Evolutionary conservation across 1,140 invertebrate species (phyloP).

Genomic region (Phocides pigmalion): DNA sequence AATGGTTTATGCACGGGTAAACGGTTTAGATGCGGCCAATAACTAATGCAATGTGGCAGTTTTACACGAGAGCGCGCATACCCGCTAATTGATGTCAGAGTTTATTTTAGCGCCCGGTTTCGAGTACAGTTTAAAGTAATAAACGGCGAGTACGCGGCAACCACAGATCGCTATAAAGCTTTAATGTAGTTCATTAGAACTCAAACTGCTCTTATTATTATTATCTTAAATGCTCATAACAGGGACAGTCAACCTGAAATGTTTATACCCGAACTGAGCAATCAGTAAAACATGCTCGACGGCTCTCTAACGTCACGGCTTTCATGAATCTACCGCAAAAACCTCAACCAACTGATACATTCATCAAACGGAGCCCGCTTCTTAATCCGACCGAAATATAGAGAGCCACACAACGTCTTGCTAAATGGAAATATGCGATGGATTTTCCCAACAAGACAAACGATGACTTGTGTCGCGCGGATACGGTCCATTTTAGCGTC

Average conservation of each 20-base stretch:
- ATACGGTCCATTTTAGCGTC: constrained; percentile 49
- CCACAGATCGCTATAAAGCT: constrained; percentile 44
- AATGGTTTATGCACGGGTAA: constrained; percentile 4
- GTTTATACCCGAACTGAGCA: constrained; percentile 39
- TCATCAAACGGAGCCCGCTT: constrained; percentile 66
- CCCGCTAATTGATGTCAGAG: constrained; percentile 59
- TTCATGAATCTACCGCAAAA: constrained; percentile 59
- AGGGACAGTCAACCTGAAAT: constrained; percentile 1
- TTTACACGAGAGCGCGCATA: constrained; percentile 41
- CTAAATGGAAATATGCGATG: constrained; percentile 59
- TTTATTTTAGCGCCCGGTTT: constrained; percentile 52
- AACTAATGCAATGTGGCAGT: constrained; percentile 47
- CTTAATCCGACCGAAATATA: constrained; percentile 73
- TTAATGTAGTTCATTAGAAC: constrained; percentile 37
- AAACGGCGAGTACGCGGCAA: constrained; percentile 42
- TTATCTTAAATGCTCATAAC: constrained; percentile 18
- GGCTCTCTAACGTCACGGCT: constrained; percentile 40
- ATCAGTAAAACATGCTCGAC: constrained; percentile 42
- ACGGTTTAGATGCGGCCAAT: constrained; percentile 25
- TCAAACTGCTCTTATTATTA: constrained; percentile 15
- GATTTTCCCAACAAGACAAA: constrained; percentile 33
- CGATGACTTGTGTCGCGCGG: constrained; percentile 40
- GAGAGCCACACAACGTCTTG: constrained; percentile 57
- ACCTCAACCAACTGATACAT: constrained; percentile 64
- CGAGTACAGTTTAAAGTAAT: constrained; percentile 48